Evolutionary conservation across 1,140 invertebrate species (phyloP), one percentile per base, ranked within the genome.

Genomic region (Calycopis cecrops): DNA sequence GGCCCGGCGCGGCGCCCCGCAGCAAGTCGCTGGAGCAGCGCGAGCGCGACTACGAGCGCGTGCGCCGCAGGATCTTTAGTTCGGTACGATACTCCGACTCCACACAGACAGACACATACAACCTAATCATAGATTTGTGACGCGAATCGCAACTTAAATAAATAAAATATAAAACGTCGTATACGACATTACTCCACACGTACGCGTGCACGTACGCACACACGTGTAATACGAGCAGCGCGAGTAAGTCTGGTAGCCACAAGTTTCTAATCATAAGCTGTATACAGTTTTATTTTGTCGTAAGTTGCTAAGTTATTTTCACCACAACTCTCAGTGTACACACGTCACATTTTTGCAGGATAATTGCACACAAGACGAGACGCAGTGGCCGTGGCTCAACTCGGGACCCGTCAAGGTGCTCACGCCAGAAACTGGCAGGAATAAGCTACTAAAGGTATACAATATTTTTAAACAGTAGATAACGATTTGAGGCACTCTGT

Each of bases 11-110:
- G 51, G 65, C 12, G 16, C 51, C 65, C 3, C 89, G 94, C 44
- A 95, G 93, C 73, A 96, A 96, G 80, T 97, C 95, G 65, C 94
- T 97, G 71, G 96, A 98, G 80, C 96, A 98, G 80, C 88, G 96
- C 18, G 95, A 97, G 73, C 93, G 94, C 68, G 95, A 97, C 62
- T 97, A 97, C 79, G 94, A 96, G 69, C 92, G 93, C 69, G 94
- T 92, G 18, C 88, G 94, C 35, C 90, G 92, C 62, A 90, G 96
- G 79, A 97, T 97, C 83, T 97, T 97, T 71, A 94, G 94, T 57
- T 85, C 76, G 54, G 76, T 84, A 51, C 62, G 65, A 58, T 14
- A 50, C 18, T 10, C 44, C 21, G 2, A 28, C 21, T 6, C 2
- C 21, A 28, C 21, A 28, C 21, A 3, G 21, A 28, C 21, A 28